These are phyloP conservation scores for Lordiphosa stackelbergi DNA, from an alignment of 1,140 invertebrate species.

Conservation along the genomic window DNA sequence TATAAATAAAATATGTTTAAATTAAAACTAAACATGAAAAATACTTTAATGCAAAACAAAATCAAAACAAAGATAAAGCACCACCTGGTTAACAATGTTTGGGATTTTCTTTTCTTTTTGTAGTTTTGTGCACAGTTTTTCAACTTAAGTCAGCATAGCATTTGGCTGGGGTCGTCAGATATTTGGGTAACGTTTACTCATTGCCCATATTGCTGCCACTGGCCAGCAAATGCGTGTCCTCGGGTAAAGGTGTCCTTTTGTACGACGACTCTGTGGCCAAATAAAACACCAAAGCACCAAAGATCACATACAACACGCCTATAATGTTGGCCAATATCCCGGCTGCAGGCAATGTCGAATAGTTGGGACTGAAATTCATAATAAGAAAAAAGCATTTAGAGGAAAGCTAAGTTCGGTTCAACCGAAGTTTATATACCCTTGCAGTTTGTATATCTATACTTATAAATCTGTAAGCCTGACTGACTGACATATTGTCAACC, in stretches of 20 bases:
- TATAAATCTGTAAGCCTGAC: no score
- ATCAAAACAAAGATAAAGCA: constrained; percentile 27
- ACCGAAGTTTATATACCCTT: no score
- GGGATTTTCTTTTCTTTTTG: constrained; percentile 32
- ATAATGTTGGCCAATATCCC: constrained; percentile 87
- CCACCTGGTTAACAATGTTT: constrained; percentile 14
- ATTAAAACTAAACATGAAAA: constrained; percentile 15
- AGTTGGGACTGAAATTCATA: constrained; percentile 69
- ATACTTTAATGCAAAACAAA: background rate
- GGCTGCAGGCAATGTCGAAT: constrained; percentile 80
- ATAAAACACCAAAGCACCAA: constrained; percentile 85
- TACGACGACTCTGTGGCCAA: constrained; percentile 86
- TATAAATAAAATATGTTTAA: constrained; percentile 26
- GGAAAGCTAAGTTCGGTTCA: no score
- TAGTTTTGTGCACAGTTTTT: constrained; percentile 61
- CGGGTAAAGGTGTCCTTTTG: constrained; percentile 84
- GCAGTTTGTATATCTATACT: no score
- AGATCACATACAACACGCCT: constrained; percentile 84
- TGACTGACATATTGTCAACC: no score
- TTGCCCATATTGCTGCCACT: constrained; percentile 18
- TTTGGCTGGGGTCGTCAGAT: constrained; percentile 18
- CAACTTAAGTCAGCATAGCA: constrained; percentile 36
- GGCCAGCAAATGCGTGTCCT: constrained; percentile 84
- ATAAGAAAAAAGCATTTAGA: no score
- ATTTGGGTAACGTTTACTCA: constrained; percentile 29